These are phyloP conservation scores for Drosophila quadrilineata DNA, from an alignment of 1,140 invertebrate genomes.

Conservation along the genomic window DNA sequence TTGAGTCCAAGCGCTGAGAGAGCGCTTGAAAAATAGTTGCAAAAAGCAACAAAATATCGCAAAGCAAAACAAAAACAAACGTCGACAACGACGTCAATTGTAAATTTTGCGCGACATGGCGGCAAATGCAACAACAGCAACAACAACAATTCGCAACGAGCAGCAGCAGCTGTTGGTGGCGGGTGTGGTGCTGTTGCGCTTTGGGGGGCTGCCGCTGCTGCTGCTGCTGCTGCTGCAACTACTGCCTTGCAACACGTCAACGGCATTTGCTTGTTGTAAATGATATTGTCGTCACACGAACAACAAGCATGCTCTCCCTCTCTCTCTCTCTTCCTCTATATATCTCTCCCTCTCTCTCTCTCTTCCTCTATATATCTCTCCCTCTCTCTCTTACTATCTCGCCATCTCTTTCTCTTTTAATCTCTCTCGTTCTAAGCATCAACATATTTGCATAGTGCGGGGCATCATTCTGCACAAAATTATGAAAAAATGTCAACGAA, in stretches of 20 bases:
- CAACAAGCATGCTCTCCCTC: constrained; percentile 22
- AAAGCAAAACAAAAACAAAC: constrained; percentile 30
- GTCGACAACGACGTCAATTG: constrained; percentile 59
- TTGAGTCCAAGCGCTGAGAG: constrained; percentile 20
- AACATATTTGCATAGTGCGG: constrained; percentile 52
- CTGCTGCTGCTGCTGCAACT: constrained; percentile 24
- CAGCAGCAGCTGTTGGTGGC: constrained; percentile 6
- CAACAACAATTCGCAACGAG: constrained; percentile 8
- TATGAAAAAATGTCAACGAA: too few relatives aligned
- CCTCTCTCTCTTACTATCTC: too few relatives aligned
- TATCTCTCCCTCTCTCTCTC: constrained; percentile 22
- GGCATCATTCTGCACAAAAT: constrained; percentile 14
- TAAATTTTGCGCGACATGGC: constrained; percentile 67
- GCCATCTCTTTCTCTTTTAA: too few relatives aligned
- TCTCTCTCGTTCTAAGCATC: too few relatives aligned
- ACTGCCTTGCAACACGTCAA: constrained; percentile 26
- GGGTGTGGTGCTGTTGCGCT: constrained; percentile 16
- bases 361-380: constrained; percentile 10
- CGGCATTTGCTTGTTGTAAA: constrained; percentile 58
- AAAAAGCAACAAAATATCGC: constrained; percentile 14
- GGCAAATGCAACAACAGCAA: constrained; percentile 50
- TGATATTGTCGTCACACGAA: constrained; percentile 71
- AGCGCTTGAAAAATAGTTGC: constrained; percentile 27
- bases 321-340: constrained; percentile 14
- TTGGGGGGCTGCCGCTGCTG: constrained; percentile 5